Evolutionary conservation across 2,888 invertebrate species (phyloP).

Genomic region (Biston betularia): DNA sequence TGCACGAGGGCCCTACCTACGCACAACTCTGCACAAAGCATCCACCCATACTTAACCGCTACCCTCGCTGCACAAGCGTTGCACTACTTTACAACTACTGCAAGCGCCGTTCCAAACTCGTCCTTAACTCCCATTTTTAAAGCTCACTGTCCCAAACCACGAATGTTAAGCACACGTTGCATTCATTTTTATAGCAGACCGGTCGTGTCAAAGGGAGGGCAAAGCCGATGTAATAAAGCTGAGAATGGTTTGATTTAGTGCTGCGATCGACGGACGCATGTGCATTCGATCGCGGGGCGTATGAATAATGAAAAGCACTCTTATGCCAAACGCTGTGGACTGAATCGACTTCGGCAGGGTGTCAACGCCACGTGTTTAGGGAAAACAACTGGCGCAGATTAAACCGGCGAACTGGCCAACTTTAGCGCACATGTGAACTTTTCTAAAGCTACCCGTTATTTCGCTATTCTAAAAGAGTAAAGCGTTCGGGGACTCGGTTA

Average conservation of each 20-base stretch:
- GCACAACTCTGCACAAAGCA: constrained; percentile 77
- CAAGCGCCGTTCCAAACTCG: constrained; percentile 35
- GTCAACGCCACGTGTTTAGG: constrained; percentile 79
- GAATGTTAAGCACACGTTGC: constrained; percentile 53
- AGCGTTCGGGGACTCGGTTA: constrained; percentile 34
- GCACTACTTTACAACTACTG: constrained; percentile 58
- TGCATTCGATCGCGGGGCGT: constrained; percentile 72
- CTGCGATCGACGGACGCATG: constrained; percentile 64
- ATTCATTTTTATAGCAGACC: constrained; percentile 59
- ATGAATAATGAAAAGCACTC: constrained; percentile 81
- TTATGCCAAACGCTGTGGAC: constrained; percentile 73
- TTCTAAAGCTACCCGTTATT: constrained; percentile 48
- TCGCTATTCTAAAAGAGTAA: constrained; percentile 34
- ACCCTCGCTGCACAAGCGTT: constrained; percentile 65
- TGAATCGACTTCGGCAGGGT: constrained; percentile 66
- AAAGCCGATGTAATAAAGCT: constrained; percentile 63
- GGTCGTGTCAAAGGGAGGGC: constrained; percentile 61
- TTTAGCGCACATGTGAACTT: constrained; percentile 73
- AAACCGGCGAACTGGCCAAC: constrained; percentile 62
- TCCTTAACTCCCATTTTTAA: constrained; percentile 24
- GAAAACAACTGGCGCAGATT: constrained; percentile 71
- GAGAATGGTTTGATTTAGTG: constrained; percentile 59
- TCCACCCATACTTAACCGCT: constrained; percentile 75
- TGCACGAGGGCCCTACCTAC: constrained; percentile 78
- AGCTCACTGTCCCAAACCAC: constrained; percentile 28